phyloP scores from a whole-genome alignment of 2,888 invertebrate species.

The Phania funesta region DNA sequence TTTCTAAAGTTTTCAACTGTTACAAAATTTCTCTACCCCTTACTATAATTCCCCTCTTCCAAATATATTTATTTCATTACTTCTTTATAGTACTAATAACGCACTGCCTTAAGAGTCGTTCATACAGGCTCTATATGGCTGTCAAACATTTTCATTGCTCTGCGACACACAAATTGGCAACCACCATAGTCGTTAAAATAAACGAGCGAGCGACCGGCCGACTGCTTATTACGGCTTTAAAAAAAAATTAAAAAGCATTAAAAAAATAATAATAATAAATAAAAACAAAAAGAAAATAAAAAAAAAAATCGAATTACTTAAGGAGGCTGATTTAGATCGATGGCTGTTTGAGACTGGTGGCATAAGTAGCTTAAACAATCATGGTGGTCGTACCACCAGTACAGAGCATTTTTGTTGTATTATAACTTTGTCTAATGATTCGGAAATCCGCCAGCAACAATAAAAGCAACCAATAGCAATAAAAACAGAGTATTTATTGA shows the following conservation, averaged over 20 bases:
- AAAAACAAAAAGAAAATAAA: constrained; percentile 12
- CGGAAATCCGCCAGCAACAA: constrained; percentile 79
- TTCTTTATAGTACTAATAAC: neutral
- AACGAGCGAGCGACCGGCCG: neutral
- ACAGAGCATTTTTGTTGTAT: constrained; percentile 40
- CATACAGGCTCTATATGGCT: constrained; percentile 2
- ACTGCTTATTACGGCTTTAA: neutral
- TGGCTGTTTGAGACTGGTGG: constrained; percentile 70
- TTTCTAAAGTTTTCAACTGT: no score
- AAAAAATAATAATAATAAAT: neutral
- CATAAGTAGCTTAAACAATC: constrained; percentile 75
- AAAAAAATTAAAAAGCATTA: constrained; percentile 13
- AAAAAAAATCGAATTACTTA: constrained; percentile 52
- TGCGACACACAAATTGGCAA: constrained; percentile 30
- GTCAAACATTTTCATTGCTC: constrained; percentile 1
- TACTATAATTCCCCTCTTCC: no score
- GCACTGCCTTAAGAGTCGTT: no score
- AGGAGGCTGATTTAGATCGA: constrained; percentile 68
- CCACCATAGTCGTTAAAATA: constrained; percentile 1
- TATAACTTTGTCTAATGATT: constrained; percentile 79
- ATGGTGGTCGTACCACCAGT: constrained; percentile 75
- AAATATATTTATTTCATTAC: no score
- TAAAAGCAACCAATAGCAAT: constrained; percentile 67
- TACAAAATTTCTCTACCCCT: no score
- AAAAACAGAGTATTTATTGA: constrained; percentile 30